Base-by-base conservation (phyloP, 2,113 vertebrate species). In the Atherinomorus stipes region DNA sequence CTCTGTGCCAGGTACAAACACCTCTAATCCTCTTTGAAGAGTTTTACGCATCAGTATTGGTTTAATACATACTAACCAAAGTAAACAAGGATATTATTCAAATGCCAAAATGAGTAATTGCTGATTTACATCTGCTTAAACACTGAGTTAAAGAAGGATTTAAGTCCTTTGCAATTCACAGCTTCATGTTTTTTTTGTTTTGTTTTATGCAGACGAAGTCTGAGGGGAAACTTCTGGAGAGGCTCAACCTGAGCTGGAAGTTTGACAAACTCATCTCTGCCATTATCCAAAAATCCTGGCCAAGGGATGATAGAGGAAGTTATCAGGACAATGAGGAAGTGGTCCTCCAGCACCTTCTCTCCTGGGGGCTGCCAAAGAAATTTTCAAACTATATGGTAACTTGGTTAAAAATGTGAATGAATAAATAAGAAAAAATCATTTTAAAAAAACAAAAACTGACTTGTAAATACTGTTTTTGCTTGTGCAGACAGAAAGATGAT, bases 221-320 rank as follows among this genome's bases (percentile, higher is more conserved):
- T 5, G 94, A 94, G 63, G 90, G 69, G 0, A 85, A 38, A 60
- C 69, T 95, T 3, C 90, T 95, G 52, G 74, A 89, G 51, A 89
- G 13, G 58, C 0, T 86, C 0, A 45, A 59, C 2, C 22, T 92
- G 4, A 89, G 85, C 64, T 84, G 60, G 78, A 94, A 85, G 1
- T 95, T 97, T 53, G 94, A 95, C 61, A 94, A 90, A 3, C 93
- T 99, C 0, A 87, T 98, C 16, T 99, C 98, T 0, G 65, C 91
- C 0, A 94, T 98, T 63, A 91, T 99, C 11, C 76, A 93, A 13
- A 95, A 96, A 79, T 96, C 95, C 0, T 99, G 98, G 97, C 96
- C 96, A 0, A 71, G 0, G 21, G 80, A 93, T 16, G 0, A 0
- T 2, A 2, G 0, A 0, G 93, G 89, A 26, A 4, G 18, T 0